A percentile compares a stretch with the other conserved stretches of the same genome.
Evolutionary conservation across 2,797 vertebrate genomes (phyloP).

Genomic region (Chlorospingus flavigularis): DNA sequence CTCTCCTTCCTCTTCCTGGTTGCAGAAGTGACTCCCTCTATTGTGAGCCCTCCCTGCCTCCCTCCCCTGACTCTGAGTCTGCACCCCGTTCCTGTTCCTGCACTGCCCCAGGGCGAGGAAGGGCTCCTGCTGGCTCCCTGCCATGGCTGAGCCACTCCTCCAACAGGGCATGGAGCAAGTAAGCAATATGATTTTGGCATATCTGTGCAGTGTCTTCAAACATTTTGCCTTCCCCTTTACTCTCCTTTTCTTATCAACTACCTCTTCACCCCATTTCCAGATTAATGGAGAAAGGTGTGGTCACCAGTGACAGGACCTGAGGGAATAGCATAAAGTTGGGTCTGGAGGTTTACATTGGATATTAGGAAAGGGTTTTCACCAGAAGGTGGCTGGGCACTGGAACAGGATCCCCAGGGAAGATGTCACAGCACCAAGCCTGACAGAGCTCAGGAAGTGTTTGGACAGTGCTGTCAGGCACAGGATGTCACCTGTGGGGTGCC

Average conservation of each 20-base stretch:
- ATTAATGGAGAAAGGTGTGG: background rate
- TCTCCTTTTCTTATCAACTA: background rate
- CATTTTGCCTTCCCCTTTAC: background rate
- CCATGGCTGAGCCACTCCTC: background rate
- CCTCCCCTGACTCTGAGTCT: background rate
- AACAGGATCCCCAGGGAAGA: background rate
- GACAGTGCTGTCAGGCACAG: background rate
- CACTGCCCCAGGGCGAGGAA: background rate
- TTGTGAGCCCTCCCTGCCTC: background rate
- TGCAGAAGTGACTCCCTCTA: background rate
- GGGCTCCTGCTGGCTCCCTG: background rate
- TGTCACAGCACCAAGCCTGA: background rate
- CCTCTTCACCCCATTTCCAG: background rate
- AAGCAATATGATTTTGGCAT: rapidly evolving
- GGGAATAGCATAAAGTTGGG: background rate
- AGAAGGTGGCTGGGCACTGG: background rate
- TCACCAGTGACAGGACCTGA: background rate
- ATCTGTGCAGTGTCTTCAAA: background rate
- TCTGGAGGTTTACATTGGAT: rapidly evolving
- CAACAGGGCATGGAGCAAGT: background rate
- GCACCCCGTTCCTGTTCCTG: rapidly evolving
- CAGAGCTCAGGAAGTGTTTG: background rate
- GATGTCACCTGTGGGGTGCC: background rate
- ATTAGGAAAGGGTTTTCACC: background rate
- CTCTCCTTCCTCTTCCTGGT: background rate